Conservation (phyloP, 2,797 vertebrate species). For the Sus cebifrons region DNA sequence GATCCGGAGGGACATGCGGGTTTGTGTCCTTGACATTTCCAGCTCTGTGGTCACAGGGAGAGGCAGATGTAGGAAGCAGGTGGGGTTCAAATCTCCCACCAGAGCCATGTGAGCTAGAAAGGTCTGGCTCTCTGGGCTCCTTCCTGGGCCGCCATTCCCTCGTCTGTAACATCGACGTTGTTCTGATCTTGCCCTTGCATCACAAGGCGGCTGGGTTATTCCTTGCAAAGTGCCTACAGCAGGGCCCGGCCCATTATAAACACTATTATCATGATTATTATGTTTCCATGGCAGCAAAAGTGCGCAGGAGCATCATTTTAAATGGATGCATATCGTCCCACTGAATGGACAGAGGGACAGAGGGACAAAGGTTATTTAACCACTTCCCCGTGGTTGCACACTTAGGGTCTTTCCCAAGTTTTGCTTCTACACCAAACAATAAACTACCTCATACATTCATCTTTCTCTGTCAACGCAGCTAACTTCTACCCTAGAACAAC, state of each 20-base stretch:
- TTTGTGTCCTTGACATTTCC: slow-evolving; percentile 3
- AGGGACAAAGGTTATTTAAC: not conserved
- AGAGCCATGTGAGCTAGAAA: accelerated
- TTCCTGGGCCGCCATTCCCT: not conserved
- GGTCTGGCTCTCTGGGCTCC: not conserved
- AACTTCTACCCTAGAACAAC: slow-evolving; percentile 8
- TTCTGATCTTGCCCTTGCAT: not conserved
- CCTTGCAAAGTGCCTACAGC: not conserved
- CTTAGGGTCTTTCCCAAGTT: not conserved
- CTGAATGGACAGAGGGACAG: not conserved
- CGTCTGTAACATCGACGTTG: not conserved
- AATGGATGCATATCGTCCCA: not conserved
- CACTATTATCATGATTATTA: not conserved
- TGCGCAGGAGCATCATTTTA: not conserved
- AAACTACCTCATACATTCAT: not conserved
- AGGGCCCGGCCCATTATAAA: not conserved
- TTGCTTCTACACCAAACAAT: not conserved
- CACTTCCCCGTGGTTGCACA: not conserved
- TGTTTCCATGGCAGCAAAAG: slow-evolving; percentile 55
- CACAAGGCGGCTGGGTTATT: not conserved
- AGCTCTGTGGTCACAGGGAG: not conserved
- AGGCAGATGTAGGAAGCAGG: not conserved
- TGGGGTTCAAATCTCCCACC: not conserved
- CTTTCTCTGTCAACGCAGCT: not conserved
- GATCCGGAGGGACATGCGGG: not conserved